Base-by-base conservation (phyloP, 2,113 vertebrate genomes). In the Perca flavescens region DNA sequence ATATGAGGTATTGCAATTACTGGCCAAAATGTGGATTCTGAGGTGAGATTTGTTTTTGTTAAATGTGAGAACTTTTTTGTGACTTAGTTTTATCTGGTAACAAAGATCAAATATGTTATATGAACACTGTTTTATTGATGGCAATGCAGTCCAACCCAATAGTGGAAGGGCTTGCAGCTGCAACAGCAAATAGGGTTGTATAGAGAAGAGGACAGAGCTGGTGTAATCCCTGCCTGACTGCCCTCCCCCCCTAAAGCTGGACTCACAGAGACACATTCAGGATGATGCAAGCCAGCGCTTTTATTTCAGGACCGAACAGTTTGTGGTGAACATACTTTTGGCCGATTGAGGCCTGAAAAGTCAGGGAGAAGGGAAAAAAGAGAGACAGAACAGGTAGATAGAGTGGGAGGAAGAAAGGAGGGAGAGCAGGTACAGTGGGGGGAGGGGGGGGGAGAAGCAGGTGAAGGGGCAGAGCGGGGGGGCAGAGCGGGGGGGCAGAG, bases 161-260 rank as follows among this genome's bases (percentile, higher is more conserved):
- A 82, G 75, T 57, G 64, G 73, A 79, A 36, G 84, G 85, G 85
- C 63, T 85, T 57, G 78, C 64, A 90, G 84, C 81, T 88, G 89
- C 88, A 83, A 58, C 86, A 92, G 88, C 93, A 94, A 92, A 94
- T 90, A 85, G 93, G 88, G 92, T 93, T 94, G 85, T 93, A 43
- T 9, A 86, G 89, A 92, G 86, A 92, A 92, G 92, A 93, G 85
- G 88, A 93, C 91, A 90, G 93, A 94, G 76, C 90, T 72, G 70
- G 60, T 88, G 61, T 95, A 95, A 95, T 94, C 93, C 93, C 76
- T 62, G 74, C 47, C 49, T 62, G 12, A 82, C 79, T 63, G 40
- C 84, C 84, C 83, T 68, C 50, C 86, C 89, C 89, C 80, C 78
- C 74, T 22, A 17, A 53, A 80, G 16, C 77, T 77, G 80, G 49